phyloP scores from a whole-genome alignment of 1,140 invertebrate genomes.

The Camponotus vicinus region DNA sequence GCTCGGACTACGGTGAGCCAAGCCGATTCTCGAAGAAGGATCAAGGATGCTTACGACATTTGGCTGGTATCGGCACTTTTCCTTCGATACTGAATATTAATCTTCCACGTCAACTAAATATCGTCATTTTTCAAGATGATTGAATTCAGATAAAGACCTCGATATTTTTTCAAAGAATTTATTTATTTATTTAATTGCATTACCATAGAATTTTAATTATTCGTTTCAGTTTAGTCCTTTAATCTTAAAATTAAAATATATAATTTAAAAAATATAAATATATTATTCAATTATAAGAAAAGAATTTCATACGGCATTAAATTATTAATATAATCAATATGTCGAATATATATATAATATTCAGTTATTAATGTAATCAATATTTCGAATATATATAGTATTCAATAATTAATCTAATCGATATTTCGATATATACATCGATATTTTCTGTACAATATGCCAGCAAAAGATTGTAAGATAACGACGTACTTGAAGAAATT shows the following conservation, averaged over 20 bases:
- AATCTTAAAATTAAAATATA: no score
- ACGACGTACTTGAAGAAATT: conserved; percentile 13
- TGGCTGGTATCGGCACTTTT: neutral
- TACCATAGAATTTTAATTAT: neutral
- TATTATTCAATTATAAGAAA: no score
- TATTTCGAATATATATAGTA: neutral
- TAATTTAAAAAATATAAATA: no score
- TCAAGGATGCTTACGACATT: conserved; percentile 4
- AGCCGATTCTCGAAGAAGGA: conserved; percentile 54
- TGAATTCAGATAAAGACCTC: neutral
- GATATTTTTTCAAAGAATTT: neutral
- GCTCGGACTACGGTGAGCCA: conserved; percentile 67
- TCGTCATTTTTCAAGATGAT: neutral
- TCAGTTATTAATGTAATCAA: conserved; percentile 19
- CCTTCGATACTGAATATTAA: neutral
- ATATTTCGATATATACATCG: conserved; percentile 1
- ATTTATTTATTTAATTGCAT: neutral
- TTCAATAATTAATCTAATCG: conserved; percentile 15
- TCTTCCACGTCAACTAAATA: neutral
- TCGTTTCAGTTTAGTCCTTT: neutral
- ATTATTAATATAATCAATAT: conserved; percentile 10
- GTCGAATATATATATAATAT: neutral
- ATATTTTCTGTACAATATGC: neutral
- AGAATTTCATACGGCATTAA: neutral
- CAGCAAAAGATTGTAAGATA: neutral